Evolutionary conservation across 1,140 invertebrate genomes (phyloP), one percentile per base, ranked within the genome.

Genomic region (Apis florea): DNA sequence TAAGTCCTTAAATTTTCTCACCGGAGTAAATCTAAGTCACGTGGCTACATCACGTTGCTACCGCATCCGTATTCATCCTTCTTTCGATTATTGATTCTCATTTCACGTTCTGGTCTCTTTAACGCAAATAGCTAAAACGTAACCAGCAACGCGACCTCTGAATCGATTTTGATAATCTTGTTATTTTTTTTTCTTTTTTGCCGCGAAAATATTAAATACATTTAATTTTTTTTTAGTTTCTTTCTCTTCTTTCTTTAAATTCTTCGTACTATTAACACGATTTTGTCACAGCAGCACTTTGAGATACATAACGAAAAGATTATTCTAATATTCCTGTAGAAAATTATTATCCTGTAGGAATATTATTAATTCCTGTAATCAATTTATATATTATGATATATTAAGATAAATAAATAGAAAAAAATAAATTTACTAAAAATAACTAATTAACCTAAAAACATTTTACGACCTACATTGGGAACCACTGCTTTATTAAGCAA

Each of bases 71-170:
- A 61, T 47, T 73, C 66, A 56, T 77, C 78, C 64, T 86, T 74
- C 73, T 85, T 85, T 83, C 78, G 79, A 85, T 89, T 89, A 88
- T 88, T 67, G 87, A 88, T 88, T 79, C 71, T 17, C 61, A 13
- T 64, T 54, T 56, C 49, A 64, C 67, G 68, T 51, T n/a, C 56
- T 4, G 19, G 21, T 10, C 58, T 54, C 59, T 72, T 53, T 24
- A 21, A 56, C 59, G 49, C 64, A 56, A 63, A 47, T 59, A 26
- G 24, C 3, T 12, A n/a, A 1, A 54, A 15, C 61, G 19, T 63
- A 24, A 58, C 19, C n/a, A 51, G n/a, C n/a, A 51, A 51, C n/a
- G 15, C 21, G 8, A 51, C 5, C 40, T 12, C 17, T 17, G 12
- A 21, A 47, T 68, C 66, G 31, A 68, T 66, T 11, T 12, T 9